phyloP scores from a whole-genome alignment of 2,888 invertebrate species.

The Chymomyza fuscimana region DNA sequence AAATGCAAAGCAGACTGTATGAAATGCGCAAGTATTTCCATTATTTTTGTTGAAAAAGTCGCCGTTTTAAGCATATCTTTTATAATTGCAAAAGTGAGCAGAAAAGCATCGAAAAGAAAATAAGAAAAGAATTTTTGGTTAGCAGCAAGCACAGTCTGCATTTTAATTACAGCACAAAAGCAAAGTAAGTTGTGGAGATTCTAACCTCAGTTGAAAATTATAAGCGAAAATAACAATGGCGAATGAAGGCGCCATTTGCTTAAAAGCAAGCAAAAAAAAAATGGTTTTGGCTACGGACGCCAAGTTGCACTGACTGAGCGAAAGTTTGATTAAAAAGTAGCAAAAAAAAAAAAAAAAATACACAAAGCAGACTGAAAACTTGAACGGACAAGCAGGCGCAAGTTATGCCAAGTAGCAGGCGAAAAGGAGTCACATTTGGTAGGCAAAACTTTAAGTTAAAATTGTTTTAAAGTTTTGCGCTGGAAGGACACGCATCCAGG shows the following conservation, averaged over 20 bases:
- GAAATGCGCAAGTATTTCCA: slow-evolving; percentile 6
- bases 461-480: background rate
- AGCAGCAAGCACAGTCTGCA: slow-evolving; percentile 57
- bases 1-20: slow-evolving; percentile 22
- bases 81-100: slow-evolving; percentile 57
- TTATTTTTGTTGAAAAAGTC: slow-evolving; percentile 27
- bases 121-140: slow-evolving; percentile 1
- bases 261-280: slow-evolving; percentile 14
- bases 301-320: slow-evolving; percentile 37
- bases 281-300: background rate
- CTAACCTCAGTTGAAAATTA: slow-evolving; percentile 50
- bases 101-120: slow-evolving; percentile 30
- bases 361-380: slow-evolving; percentile 10
- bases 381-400: background rate
- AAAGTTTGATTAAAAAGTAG: slow-evolving; percentile 73
- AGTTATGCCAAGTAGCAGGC: too few relatives aligned
- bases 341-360: slow-evolving; percentile 23
- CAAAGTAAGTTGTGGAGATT: slow-evolving; percentile 13
- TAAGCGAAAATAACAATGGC: slow-evolving; percentile 49
- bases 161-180: slow-evolving; percentile 66
- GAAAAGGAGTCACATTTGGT: background rate
- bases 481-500: background rate
- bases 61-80: slow-evolving; percentile 60
- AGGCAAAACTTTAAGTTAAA: slow-evolving; percentile 3
- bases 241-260: slow-evolving; percentile 9